Conservation (phyloP, 2,113 vertebrate species). For the Mesoclemmys tuberculata region DNA sequence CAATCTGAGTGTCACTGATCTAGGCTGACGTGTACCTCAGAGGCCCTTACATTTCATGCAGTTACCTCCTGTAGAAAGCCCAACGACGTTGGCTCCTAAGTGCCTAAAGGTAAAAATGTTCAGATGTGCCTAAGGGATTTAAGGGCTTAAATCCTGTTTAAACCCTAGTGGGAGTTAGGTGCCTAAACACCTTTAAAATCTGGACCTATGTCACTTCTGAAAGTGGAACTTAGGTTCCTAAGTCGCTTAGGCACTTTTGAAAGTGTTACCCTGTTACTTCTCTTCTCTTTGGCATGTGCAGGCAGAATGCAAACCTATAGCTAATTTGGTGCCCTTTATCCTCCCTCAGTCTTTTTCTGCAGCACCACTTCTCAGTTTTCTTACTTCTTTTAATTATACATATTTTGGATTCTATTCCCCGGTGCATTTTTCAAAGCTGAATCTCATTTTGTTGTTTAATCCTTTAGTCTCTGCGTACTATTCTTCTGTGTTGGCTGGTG, state of each 20-base stretch:
- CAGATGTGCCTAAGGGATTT: neutral
- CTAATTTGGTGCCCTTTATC: neutral
- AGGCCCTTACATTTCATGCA: neutral
- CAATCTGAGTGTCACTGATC: neutral
- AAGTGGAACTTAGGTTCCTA: neutral
- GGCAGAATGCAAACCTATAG: neutral
- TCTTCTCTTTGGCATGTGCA: neutral
- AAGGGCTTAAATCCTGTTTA: neutral
- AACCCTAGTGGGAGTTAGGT: neutral
- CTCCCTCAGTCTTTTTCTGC: neutral
- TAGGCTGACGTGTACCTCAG: neutral
- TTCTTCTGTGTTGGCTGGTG: constrained; percentile 27
- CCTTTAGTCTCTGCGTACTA: constrained; percentile 2
- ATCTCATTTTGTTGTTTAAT: constrained; percentile 41
- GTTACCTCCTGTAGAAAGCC: neutral
- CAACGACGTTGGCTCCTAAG: neutral
- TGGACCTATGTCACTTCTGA: accelerated
- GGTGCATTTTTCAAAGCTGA: constrained; percentile 18
- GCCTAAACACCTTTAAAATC: neutral
- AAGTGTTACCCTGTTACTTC: neutral
- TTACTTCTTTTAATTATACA: neutral
- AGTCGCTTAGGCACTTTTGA: neutral
- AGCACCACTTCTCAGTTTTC: neutral
- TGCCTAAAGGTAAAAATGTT: neutral
- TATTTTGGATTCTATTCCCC: constrained; percentile 15